These are phyloP conservation scores for Trialeurodes vaporariorum DNA, from an alignment of 1,140 invertebrate genomes.

Conservation along the genomic window DNA sequence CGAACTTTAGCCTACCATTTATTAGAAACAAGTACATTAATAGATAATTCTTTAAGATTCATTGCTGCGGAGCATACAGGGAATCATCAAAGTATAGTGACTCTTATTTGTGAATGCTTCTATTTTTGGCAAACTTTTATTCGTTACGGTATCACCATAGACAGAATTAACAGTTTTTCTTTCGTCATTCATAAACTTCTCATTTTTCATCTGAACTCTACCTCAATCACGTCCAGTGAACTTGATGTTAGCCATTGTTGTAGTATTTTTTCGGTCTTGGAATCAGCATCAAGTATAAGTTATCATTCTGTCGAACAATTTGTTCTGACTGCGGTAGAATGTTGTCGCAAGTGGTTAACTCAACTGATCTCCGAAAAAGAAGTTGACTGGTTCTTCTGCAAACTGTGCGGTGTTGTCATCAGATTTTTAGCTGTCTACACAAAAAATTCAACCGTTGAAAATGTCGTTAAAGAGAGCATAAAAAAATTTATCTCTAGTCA, in stretches of 20 bases:
- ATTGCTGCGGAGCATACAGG: slow-evolving; percentile 16
- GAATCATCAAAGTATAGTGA: background rate
- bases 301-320: slow-evolving; percentile 10
- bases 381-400: background rate
- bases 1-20: slow-evolving; percentile 31
- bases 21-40: slow-evolving; percentile 24
- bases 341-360: slow-evolving; percentile 12
- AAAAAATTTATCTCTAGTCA: slow-evolving; percentile 7
- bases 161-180: slow-evolving; percentile 22
- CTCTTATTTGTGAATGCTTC: slow-evolving; percentile 20
- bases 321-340: slow-evolving; percentile 5
- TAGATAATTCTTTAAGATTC: slow-evolving; percentile 23
- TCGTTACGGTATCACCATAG: slow-evolving; percentile 34
- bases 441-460: background rate
- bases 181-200: slow-evolving; percentile 4
- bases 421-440: background rate
- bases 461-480: background rate
- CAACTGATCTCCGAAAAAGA: background rate
- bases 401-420: background rate
- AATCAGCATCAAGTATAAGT: background rate
- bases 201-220: slow-evolving; percentile 1
- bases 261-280: background rate
- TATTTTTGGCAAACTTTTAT: slow-evolving; percentile 36
- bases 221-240: background rate
- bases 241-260: background rate